Conservation (phyloP, 2,113 vertebrate species). For the Perccottus glenii region DNA sequence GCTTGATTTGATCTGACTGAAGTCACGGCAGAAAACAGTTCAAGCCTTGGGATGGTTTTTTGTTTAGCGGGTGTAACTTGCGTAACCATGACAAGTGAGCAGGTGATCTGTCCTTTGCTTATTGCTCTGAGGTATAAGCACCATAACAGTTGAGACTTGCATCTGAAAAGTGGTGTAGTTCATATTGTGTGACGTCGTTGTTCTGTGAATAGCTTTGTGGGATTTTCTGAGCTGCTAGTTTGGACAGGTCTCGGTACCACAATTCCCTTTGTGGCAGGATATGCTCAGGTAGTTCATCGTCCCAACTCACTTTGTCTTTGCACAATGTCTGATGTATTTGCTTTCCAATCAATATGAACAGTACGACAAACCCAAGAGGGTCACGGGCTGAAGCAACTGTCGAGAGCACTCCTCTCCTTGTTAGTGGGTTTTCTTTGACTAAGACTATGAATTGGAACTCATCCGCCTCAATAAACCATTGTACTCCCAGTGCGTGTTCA, state of each 20-base stretch:
- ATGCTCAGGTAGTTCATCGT: background rate
- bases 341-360: too few species aligned
- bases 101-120: slow-evolving; percentile 1
- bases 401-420: slow-evolving; percentile 1
- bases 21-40: slow-evolving; percentile 13
- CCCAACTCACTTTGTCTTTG: slow-evolving; percentile 7
- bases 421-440: background rate
- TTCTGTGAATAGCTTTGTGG: background rate
- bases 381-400: background rate
- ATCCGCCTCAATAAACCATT: background rate
- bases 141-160: slow-evolving; percentile 12
- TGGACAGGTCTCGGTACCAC: background rate
- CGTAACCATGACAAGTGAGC: slow-evolving; percentile 4
- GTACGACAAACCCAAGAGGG: background rate
- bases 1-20: background rate
- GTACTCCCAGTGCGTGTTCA: background rate
- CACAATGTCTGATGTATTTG: background rate
- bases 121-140: slow-evolving; percentile 4
- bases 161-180: slow-evolving; percentile 17
- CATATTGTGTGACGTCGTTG: background rate
- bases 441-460: background rate
- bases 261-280: background rate
- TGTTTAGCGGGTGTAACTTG: slow-evolving; percentile 4
- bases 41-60: slow-evolving; percentile 9
- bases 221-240: background rate